Conservation (phyloP, 2,797 vertebrate species). For the Catharus ustulatus region DNA sequence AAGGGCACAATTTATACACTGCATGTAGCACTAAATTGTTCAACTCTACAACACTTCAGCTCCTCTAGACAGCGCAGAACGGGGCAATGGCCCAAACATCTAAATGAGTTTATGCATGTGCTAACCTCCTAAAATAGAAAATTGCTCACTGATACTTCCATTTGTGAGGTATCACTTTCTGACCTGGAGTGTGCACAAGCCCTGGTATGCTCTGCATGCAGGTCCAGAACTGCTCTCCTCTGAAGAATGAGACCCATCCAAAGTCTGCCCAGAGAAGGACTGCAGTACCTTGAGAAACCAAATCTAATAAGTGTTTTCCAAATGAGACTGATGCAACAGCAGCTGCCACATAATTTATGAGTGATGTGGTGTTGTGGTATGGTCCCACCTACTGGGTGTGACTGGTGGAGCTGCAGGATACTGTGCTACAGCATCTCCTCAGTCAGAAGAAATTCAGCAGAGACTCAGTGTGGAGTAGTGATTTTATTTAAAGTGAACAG, state of each 20-base stretch:
- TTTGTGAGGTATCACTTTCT: background rate
- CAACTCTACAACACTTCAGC: background rate
- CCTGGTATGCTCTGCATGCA: fast-evolving
- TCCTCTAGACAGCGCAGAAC: background rate
- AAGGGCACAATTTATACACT: background rate
- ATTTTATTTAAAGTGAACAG: background rate
- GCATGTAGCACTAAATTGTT: background rate
- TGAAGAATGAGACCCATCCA: background rate
- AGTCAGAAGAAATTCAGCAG: background rate
- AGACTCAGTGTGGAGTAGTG: background rate
- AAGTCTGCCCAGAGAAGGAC: background rate
- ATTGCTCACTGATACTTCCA: background rate
- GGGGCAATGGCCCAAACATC: background rate
- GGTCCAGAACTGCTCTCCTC: background rate
- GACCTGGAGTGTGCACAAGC: background rate
- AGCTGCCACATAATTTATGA: background rate
- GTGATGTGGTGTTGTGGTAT: background rate
- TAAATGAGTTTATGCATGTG: background rate
- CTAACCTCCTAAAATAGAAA: background rate
- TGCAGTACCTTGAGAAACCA: background rate
- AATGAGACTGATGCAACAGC: background rate
- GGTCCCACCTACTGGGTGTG: background rate
- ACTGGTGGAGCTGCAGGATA: background rate
- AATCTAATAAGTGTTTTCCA: background rate
- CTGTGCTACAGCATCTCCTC: background rate